A percentile compares a stretch with the other conserved stretches of the same genome.
phyloP scores from a whole-genome alignment of 2,888 invertebrate species.

The Heliconius ethilla region DNA sequence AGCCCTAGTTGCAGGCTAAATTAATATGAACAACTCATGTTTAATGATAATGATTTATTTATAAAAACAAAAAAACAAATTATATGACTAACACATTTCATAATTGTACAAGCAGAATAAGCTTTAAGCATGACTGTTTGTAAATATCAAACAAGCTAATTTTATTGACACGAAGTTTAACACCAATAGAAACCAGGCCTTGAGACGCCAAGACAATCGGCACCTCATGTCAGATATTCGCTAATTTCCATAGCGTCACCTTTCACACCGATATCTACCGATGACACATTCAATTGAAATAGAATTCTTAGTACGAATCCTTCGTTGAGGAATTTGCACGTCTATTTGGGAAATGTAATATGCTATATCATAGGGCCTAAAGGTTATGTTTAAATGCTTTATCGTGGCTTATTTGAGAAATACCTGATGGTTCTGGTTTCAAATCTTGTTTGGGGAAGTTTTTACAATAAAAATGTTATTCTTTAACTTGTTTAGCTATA shows the following conservation, averaged over 20 bases:
- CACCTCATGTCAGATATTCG: constrained; percentile 67
- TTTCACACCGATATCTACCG: constrained; percentile 59
- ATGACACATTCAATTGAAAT: constrained; percentile 46
- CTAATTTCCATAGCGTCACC: constrained; percentile 78
- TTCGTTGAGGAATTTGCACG: constrained; percentile 27
- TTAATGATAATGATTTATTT: no score
- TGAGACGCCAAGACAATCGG: constrained; percentile 67
- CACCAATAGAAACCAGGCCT: constrained; percentile 64
- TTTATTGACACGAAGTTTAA: constrained; percentile 55
- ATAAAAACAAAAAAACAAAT: background rate
- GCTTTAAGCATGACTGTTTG: constrained; percentile 57
- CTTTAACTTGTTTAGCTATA: no score
- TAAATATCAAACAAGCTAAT: constrained; percentile 63
- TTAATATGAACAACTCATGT: no score
- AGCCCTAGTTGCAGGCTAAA: no score
- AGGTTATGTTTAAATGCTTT: background rate
- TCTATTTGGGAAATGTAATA: background rate
- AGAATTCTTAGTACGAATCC: constrained; percentile 32
- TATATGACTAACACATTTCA: background rate
- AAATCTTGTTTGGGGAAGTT: background rate
- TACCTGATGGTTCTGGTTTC: background rate
- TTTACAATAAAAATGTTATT: no score
- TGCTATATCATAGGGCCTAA: background rate
- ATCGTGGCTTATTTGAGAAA: no score
- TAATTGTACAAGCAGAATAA: constrained; percentile 21